Evolutionary conservation across 2,113 vertebrate species (phyloP).

Genomic region (Rhombomys opimus): DNA sequence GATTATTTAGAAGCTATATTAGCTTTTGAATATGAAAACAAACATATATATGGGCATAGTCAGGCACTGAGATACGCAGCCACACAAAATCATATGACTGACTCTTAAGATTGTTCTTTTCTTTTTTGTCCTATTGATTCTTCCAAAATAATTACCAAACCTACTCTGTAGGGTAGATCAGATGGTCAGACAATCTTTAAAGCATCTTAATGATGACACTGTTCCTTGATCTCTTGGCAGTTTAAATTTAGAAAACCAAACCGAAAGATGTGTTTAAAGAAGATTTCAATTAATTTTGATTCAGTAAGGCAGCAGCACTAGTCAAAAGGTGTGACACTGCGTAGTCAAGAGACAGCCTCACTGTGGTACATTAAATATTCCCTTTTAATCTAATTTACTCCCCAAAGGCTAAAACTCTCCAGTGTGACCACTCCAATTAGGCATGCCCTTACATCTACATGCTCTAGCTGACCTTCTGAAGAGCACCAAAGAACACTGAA

Average conservation of each 20-base stretch:
- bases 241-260: conserved; percentile 69
- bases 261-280: conserved; percentile 60
- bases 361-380: conserved; percentile 49
- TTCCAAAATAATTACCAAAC: conserved; percentile 52
- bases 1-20: not conserved
- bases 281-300: conserved; percentile 66
- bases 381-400: conserved; percentile 57
- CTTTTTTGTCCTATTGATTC: not conserved
- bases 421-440: conserved; percentile 48
- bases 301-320: conserved; percentile 3
- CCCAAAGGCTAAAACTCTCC: not conserved
- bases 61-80: not conserved
- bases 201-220: conserved; percentile 27
- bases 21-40: not conserved
- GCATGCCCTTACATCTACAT: conserved; percentile 6
- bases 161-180: conserved; percentile 6
- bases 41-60: not conserved
- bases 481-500: not conserved
- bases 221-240: conserved; percentile 61
- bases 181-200: conserved; percentile 51
- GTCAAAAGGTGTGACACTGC: conserved; percentile 51
- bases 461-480: conserved; percentile 7
- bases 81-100: not conserved
- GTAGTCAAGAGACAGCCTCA: conserved; percentile 28
- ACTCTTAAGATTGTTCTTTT: not conserved